Conservation (phyloP, 2,888 invertebrate genomes). For the Mesochorus sp. region DNA sequence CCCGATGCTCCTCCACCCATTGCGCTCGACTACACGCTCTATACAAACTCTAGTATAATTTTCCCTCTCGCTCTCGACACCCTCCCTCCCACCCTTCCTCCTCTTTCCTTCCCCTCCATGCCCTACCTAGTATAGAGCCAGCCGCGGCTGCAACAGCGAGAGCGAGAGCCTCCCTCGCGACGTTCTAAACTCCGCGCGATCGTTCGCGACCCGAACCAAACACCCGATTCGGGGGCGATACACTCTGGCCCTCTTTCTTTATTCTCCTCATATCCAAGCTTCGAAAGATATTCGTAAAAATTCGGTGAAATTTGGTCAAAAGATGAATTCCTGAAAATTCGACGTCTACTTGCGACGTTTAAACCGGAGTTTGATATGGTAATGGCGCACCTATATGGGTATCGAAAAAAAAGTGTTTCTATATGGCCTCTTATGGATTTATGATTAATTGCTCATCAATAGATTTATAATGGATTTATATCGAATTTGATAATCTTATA, state of each 20-base stretch:
- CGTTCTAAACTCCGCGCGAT: constrained; percentile 43
- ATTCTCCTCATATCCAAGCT: too few relatives aligned
- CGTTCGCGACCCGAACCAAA: constrained; percentile 64
- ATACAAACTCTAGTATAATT: constrained; percentile 31
- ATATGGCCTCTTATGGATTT: too few relatives aligned
- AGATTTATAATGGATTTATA: too few relatives aligned
- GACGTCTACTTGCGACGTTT: too few relatives aligned
- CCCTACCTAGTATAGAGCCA: constrained; percentile 21
- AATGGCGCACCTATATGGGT: too few relatives aligned
- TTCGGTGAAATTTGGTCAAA: neutral
- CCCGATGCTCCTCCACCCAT: constrained; percentile 21
- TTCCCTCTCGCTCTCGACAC: constrained; percentile 17
- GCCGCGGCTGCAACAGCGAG: constrained; percentile 4
- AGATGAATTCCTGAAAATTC: too few relatives aligned
- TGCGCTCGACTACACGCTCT: constrained; percentile 39
- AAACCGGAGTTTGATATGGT: too few relatives aligned
- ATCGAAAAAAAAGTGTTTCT: too few relatives aligned
- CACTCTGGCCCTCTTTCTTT: constrained; percentile 37
- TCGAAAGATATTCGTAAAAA: neutral
- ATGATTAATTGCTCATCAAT: too few relatives aligned
- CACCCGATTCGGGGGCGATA: constrained; percentile 65
- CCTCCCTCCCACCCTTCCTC: neutral
- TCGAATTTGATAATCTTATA: too few relatives aligned
- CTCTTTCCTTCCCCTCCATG: constrained; percentile 59
- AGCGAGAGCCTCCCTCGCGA: constrained; percentile 52